Base-by-base conservation (phyloP, 2,113 vertebrate genomes). In the Cricetomys ansorgei region DNA sequence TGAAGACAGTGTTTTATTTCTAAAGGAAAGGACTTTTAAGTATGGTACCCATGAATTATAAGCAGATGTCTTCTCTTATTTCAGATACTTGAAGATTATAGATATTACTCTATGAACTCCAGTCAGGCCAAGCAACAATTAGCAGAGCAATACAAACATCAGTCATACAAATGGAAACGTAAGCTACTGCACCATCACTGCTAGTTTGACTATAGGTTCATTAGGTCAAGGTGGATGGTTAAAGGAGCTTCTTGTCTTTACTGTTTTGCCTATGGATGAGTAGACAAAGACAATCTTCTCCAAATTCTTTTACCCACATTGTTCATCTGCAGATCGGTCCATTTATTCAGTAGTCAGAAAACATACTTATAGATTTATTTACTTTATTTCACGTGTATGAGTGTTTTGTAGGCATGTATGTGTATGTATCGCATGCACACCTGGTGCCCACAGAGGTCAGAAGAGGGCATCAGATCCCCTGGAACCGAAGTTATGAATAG, bases 251-350 rank as follows among this genome's bases (percentile, higher is more conserved):
- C 13, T 86, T 79, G 77, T 84, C 55, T 91, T 95, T 70, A 76
- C 40, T 37, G 7, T 70, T 92, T 91, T 48, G 27, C 13, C 48
- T 62, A 3, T 79, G 55, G 62, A 45, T 62, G 92, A 53, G 7
- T 1, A 95, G 84, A 76, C 86, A 88, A 80, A 79, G 57, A 13
- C 86, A 80, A 59, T 53, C 19, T 64, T 59, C 65, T 91, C 72
- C 25, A 93, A 95, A 77, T 85, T 90, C 75, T 45, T 69, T 73
- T 90, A 85, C 31, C 23, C 55, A 92, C 31, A 65, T 84, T 90
- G 43, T 70, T 86, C 31, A 73, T 1, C 25, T 75, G 50, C 34
- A 88, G 67, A 67, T 57, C 7, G 53, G 76, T 79, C 53, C 75
- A 64, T 25, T 76, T 70, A 79, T n/a, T 92, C 21, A 55, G 59